Percentiles rank a stretch among this genome's conserved stretches.
These are phyloP conservation scores for Chymomyza costata DNA, from an alignment of 1,140 invertebrate species.

Conservation along the genomic window DNA sequence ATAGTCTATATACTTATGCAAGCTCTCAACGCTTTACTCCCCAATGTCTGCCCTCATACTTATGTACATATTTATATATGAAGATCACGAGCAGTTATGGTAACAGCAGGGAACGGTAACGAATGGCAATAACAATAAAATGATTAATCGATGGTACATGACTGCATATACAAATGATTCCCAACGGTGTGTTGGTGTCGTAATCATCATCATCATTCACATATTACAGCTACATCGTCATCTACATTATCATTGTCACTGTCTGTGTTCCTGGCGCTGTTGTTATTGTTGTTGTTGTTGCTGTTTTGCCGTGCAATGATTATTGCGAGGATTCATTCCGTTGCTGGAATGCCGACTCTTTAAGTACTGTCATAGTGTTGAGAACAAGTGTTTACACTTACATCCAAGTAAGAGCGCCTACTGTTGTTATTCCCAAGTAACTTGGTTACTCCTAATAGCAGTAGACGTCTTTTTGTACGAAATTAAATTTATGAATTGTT, in stretches of 20 bases:
- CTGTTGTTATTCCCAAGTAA: no score
- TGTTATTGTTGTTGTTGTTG: no score
- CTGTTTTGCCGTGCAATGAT: constrained; percentile 69
- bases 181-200: constrained; percentile 59
- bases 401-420: constrained; percentile 9
- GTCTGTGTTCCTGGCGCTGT: no score
- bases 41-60: background rate
- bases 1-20: no score
- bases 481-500: constrained; percentile 74
- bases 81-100: constrained; percentile 64
- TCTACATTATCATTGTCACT: constrained; percentile 48
- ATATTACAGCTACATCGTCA: constrained; percentile 10
- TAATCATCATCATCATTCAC: constrained; percentile 30
- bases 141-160: constrained; percentile 73
- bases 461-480: constrained; percentile 30
- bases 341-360: constrained; percentile 48
- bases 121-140: constrained; percentile 61
- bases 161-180: constrained; percentile 72
- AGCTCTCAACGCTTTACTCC: background rate
- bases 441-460: no score
- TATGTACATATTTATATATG: constrained; percentile 15
- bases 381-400: background rate
- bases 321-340: constrained; percentile 66
- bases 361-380: no score
- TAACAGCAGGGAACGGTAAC: constrained; percentile 59